These are phyloP conservation scores for Dendrocincla tyrannina DNA, from an alignment of 2,797 vertebrate species.

Conservation along the genomic window DNA sequence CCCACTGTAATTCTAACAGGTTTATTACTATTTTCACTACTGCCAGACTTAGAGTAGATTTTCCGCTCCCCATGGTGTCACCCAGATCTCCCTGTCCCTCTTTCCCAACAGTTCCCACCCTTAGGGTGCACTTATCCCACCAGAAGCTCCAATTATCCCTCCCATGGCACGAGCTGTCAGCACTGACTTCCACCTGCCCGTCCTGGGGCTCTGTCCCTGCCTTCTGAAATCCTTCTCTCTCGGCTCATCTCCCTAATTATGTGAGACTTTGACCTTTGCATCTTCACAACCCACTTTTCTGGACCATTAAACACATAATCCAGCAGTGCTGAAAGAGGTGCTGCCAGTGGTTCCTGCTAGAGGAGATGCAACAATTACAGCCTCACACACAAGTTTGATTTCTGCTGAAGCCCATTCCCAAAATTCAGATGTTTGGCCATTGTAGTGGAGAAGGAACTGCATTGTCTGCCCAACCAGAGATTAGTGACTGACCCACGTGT, in stretches of 20 bases:
- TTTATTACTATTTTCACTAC: neutral
- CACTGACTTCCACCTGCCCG: neutral
- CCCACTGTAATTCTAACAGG: neutral
- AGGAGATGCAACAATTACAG: neutral
- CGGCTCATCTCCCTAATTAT: neutral
- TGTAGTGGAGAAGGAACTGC: neutral
- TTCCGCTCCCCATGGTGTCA: neutral
- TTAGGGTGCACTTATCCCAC: neutral
- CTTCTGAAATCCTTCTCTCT: neutral
- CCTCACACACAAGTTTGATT: neutral
- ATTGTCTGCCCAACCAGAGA: neutral
- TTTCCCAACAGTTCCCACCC: neutral
- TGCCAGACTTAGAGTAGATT: neutral
- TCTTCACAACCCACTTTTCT: neutral
- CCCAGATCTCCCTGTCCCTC: neutral
- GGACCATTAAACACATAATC: neutral
- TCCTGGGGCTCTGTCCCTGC: neutral
- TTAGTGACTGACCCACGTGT: neutral
- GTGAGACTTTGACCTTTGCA: neutral
- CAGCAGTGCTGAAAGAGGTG: neutral
- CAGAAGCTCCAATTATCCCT: neutral
- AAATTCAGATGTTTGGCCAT: neutral
- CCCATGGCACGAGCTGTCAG: neutral
- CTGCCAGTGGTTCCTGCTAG: neutral
- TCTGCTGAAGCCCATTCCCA: neutral